Base-by-base conservation (phyloP, 2,888 invertebrate species). In the Bruchidius siliquastri region DNA sequence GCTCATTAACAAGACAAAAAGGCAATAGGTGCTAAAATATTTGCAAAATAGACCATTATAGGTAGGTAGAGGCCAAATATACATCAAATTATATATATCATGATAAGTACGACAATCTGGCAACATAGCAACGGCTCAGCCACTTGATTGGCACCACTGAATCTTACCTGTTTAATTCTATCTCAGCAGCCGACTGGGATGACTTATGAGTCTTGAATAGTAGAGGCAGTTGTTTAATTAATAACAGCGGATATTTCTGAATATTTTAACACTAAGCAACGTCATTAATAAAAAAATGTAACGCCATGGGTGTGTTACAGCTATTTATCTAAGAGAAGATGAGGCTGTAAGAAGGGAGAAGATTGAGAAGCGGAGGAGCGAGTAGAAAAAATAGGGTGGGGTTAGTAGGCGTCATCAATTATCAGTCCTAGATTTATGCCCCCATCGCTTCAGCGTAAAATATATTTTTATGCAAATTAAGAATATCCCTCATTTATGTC, bases 241-340 rank as follows among this genome's bases (percentile, higher is more conserved):
- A 83, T 82, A 82, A 83, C 82, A 82, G 80, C 77, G 81, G 81
- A 81, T 81, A 82, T 82, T 82, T 82, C 80, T 79, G 82, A 82
- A 83, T 83, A 83, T 83, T 83, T 83, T 83, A 83, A 82, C 83
- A 83, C 83, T 79, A 79, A 81, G 77, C 77, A 80, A 77, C 80
- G 79, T 81, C 82, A 83, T 83, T 83, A 83, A 83, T 83, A 82
- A 83, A 82, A 68, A 80, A 79, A 81, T 79, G 80, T 80, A 81
- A 80, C 82, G 79, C 80, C 79, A 78, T 79, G 78, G 77, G 79
- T 81, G 21, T 22, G 68, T 21, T 81, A 79, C 77, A 75, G 79
- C 79, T 83, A 81, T 82, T 83, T 82, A 82, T 83, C 82, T 81
- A 80, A 82, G 80, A 80, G 80, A 81, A 77, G 80, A 80, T 81